These are phyloP conservation scores for Tenthredo notha DNA, from an alignment of 2,888 invertebrate genomes.

Conservation along the genomic window DNA sequence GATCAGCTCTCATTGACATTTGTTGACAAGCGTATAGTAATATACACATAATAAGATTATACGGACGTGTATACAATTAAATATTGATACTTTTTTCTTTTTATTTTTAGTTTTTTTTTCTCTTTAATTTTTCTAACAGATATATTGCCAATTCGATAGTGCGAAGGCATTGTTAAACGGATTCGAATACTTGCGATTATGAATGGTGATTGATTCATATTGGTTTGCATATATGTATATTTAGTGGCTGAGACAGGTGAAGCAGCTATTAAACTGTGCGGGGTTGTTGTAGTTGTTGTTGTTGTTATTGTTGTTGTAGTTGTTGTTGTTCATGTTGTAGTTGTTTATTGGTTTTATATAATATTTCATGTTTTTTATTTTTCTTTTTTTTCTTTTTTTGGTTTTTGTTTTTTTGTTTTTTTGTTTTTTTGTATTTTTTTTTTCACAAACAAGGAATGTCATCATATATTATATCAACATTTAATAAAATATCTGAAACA, in stretches of 20 bases:
- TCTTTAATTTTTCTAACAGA: not conserved
- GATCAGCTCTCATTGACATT: slow-evolving; percentile 51
- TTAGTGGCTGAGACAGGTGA: slow-evolving; percentile 62
- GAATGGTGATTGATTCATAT: slow-evolving; percentile 59
- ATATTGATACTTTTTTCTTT: slow-evolving; percentile 4
- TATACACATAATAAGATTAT: slow-evolving; percentile 15
- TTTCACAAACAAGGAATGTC: slow-evolving; percentile 75
- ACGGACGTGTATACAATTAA: slow-evolving; percentile 24
- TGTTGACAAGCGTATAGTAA: slow-evolving; percentile 61
- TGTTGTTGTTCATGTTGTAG: not conserved
- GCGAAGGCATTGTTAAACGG: slow-evolving; percentile 66
- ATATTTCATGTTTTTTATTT: too few relatives aligned
- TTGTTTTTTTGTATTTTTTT: slow-evolving; percentile 42
- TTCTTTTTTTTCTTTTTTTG: not conserved
- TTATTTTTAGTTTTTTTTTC: not conserved
- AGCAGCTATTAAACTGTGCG: slow-evolving; percentile 68
- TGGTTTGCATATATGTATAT: slow-evolving; percentile 59
- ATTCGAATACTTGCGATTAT: slow-evolving; percentile 59
- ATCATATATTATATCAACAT: slow-evolving; percentile 77
- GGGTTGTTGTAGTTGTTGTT: slow-evolving; percentile 53
- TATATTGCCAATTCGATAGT: slow-evolving; percentile 68
- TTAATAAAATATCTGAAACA: slow-evolving; percentile 78
- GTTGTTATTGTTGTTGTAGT: not conserved
- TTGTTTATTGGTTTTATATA: not conserved
- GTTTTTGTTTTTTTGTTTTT: not conserved